Evolutionary conservation across 1,140 invertebrate species (phyloP).

Genomic region (Camponotus pennsylvanicus): DNA sequence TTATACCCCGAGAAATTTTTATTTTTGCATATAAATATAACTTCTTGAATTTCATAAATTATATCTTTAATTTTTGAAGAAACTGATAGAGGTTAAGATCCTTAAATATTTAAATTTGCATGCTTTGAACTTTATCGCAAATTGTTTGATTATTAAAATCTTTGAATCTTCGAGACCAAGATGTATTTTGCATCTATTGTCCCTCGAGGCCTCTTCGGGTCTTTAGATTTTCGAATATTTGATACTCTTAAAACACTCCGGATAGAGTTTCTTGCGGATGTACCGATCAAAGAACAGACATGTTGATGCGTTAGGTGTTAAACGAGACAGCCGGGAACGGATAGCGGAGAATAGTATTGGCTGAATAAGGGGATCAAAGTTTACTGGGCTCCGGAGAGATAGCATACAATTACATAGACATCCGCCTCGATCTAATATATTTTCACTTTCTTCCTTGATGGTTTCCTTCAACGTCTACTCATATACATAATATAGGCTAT

Average conservation of each 20-base stretch:
- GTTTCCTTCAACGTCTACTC: not conserved
- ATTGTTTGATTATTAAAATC: not conserved
- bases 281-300: slow-evolving; percentile 17
- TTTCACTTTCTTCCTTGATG: not conserved
- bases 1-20: not conserved
- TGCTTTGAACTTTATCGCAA: not conserved
- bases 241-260: not conserved
- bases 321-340: slow-evolving; percentile 13
- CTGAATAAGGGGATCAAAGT: slow-evolving; percentile 35
- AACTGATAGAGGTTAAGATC: not conserved
- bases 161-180: not conserved
- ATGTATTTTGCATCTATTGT: not conserved
- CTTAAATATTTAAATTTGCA: not conserved
- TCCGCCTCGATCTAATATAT: not conserved
- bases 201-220: not conserved
- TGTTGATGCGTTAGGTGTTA: slow-evolving; percentile 26
- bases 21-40: slow-evolving; percentile 7
- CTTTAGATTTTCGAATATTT: not conserved
- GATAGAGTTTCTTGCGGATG: not conserved
- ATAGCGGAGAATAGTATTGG: slow-evolving; percentile 39
- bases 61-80: not conserved
- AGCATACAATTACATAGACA: slow-evolving; percentile 42
- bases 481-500: not conserved
- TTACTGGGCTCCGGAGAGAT: slow-evolving; percentile 29
- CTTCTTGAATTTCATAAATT: not conserved